phyloP scores from a whole-genome alignment of 2,113 vertebrate species.

The Diadophis punctatus region DNA sequence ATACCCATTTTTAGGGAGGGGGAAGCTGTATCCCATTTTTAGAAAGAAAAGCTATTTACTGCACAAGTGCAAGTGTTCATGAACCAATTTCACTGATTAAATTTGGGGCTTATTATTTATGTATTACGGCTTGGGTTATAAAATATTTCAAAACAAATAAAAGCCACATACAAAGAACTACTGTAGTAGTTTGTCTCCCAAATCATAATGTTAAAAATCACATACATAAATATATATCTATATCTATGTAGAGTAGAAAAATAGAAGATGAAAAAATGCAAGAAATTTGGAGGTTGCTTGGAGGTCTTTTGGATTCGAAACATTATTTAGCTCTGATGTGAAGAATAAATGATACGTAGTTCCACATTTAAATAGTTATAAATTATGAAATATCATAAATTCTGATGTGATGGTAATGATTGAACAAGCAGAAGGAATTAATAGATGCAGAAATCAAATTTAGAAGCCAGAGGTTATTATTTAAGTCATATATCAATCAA shows the following conservation, averaged over 20 bases:
- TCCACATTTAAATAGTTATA: conserved; percentile 16
- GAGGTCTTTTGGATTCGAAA: neutral
- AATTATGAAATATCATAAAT: conserved; percentile 26
- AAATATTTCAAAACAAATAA: neutral
- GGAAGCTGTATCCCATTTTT: neutral
- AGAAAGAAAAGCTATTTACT: neutral
- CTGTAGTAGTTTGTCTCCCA: neutral
- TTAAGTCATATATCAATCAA: neutral
- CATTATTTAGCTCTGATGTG: neutral
- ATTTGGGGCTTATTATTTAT: neutral
- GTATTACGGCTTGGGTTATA: neutral
- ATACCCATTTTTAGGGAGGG: too few species aligned
- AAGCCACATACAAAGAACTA: neutral
- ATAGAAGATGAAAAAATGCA: neutral
- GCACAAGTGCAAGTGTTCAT: neutral
- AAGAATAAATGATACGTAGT: conserved; percentile 17
- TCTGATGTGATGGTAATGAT: conserved; percentile 22
- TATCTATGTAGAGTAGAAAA: neutral
- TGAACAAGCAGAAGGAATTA: neutral
- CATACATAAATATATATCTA: neutral
- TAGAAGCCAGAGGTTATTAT: neutral
- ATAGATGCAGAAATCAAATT: neutral
- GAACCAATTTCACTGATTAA: neutral
- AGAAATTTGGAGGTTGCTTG: neutral
- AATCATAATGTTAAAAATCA: neutral